Conservation (phyloP, 2,888 invertebrate species). For the Reticulitermes lucifugus region DNA sequence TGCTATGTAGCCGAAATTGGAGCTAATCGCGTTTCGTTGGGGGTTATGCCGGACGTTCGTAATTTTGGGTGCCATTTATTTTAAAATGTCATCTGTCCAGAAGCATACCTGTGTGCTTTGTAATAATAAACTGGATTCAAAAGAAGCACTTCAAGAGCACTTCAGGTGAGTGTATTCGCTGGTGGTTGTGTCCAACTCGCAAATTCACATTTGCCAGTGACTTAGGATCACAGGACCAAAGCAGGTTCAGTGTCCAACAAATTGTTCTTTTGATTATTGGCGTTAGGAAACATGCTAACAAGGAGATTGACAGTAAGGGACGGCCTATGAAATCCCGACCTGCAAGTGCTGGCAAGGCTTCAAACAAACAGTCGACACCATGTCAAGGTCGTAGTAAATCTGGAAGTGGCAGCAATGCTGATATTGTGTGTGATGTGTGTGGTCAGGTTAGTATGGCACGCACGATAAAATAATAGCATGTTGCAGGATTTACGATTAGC, state of each 20-base stretch:
- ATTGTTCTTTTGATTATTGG: not conserved
- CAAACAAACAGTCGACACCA: conserved; percentile 52
- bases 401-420: conserved; percentile 54
- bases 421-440: conserved; percentile 71
- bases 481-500: no score
- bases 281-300: conserved; percentile 72
- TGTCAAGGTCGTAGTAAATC: conserved; percentile 37
- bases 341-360: not conserved
- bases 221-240: not conserved
- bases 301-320: conserved; percentile 68
- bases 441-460: conserved; percentile 55
- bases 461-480: no score
- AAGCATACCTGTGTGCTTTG: conserved; percentile 68
- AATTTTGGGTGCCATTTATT: not conserved
- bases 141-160: conserved; percentile 72
- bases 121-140: conserved; percentile 67
- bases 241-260: not conserved
- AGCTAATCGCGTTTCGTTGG: not conserved
- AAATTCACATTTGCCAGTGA: not conserved
- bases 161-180: conserved; percentile 66
- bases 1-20: not conserved
- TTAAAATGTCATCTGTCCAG: conserved; percentile 42
- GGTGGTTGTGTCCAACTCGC: not conserved
- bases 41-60: conserved; percentile 14
- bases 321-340: conserved; percentile 50